Conservation (phyloP, 2,888 invertebrate species). For the Athalia circularis region DNA sequence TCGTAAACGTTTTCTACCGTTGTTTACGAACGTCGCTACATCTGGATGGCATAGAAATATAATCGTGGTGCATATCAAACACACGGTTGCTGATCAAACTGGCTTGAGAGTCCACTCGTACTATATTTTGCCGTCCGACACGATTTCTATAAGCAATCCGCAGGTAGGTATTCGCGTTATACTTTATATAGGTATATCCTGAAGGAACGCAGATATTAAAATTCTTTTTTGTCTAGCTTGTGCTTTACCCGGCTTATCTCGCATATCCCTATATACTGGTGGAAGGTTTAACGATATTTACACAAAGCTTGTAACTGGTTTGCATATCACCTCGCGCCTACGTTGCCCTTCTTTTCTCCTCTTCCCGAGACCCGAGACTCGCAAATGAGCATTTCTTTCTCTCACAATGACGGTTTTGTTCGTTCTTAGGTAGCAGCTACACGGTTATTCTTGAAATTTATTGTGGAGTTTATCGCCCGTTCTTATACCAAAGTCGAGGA, state of each 20-base stretch:
- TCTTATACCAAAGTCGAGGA: slow-evolving; percentile 22
- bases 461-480: slow-evolving; percentile 17
- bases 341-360: background rate
- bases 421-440: slow-evolving; percentile 6
- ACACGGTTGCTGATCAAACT: background rate
- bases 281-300: slow-evolving; percentile 63
- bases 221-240: slow-evolving; percentile 9
- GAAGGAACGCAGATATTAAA: slow-evolving; percentile 15
- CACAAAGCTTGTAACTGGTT: slow-evolving; percentile 56
- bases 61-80: slow-evolving; percentile 13
- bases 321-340: slow-evolving; percentile 15
- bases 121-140: background rate
- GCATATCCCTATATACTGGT: slow-evolving; percentile 41
- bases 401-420: slow-evolving; percentile 28
- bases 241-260: slow-evolving; percentile 34
- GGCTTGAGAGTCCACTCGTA: background rate
- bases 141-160: background rate
- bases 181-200: background rate
- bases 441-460: slow-evolving; percentile 22
- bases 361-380: slow-evolving; percentile 54
- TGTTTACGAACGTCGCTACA: slow-evolving; percentile 35
- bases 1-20: slow-evolving; percentile 27
- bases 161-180: background rate
- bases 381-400: slow-evolving; percentile 62
- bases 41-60: slow-evolving; percentile 1